These are phyloP conservation scores for Bathynomus jamesi DNA, from an alignment of 1,140 invertebrate species.

Conservation along the genomic window DNA sequence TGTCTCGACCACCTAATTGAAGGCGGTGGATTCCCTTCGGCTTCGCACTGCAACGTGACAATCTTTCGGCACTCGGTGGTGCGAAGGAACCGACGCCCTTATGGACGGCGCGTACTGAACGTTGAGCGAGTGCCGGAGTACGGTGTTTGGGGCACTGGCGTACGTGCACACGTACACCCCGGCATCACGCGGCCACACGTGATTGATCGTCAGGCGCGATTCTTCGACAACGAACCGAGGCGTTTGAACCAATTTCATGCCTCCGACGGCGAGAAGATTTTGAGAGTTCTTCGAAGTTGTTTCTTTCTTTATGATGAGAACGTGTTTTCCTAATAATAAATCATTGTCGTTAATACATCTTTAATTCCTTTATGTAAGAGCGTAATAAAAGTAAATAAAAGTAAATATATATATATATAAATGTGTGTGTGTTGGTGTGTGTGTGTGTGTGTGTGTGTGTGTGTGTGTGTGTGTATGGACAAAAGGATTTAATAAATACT, in stretches of 20 bases:
- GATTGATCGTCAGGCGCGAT: background rate
- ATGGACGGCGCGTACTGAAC: constrained; percentile 16
- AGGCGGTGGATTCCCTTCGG: constrained; percentile 74
- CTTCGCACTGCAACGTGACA: constrained; percentile 74
- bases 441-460: no score
- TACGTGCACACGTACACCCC: background rate
- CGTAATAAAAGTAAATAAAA: no score
- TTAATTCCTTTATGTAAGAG: no score
- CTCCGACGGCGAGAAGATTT: background rate
- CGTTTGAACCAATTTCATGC: background rate
- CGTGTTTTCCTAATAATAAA: background rate
- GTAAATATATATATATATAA: no score
- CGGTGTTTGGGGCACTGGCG: constrained; percentile 1
- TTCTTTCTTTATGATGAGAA: background rate
- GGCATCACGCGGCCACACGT: background rate
- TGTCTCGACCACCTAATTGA: constrained; percentile 84
- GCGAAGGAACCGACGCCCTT: constrained; percentile 4
- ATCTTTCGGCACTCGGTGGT: constrained; percentile 9
- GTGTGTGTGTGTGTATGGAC: no score
- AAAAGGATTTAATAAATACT: no score
- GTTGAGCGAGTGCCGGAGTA: constrained; percentile 10
- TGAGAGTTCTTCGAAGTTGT: background rate
- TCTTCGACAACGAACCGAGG: background rate
- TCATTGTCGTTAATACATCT: no score
- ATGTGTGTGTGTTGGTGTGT: no score